Conservation (phyloP, 2,113 vertebrate genomes). For the Pundamilia nyererei region DNA sequence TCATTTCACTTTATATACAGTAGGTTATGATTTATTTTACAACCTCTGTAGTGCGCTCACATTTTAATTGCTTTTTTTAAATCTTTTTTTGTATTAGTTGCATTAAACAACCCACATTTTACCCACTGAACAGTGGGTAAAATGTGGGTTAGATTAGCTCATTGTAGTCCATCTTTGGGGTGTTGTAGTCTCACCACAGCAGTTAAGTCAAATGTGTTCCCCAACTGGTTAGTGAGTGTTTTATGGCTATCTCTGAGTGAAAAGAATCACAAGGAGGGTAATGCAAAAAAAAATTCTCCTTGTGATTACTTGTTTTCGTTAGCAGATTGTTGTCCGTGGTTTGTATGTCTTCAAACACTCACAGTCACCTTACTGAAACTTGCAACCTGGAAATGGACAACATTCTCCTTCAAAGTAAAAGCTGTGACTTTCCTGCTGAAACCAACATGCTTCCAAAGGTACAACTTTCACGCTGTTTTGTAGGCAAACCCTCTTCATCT, state of each 20-base stretch:
- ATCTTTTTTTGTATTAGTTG: background rate
- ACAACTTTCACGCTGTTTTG: background rate
- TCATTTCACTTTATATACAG: background rate
- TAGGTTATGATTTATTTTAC: background rate
- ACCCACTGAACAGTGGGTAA: accelerated
- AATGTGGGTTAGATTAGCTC: background rate
- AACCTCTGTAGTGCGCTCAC: background rate
- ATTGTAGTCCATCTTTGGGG: background rate
- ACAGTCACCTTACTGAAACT: background rate
- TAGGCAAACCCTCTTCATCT: background rate
- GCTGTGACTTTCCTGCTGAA: background rate
- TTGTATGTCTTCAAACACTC: background rate
- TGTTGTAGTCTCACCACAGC: background rate
- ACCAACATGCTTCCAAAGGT: background rate
- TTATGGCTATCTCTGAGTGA: background rate
- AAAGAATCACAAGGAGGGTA: background rate
- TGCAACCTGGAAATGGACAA: background rate
- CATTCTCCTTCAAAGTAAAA: background rate
- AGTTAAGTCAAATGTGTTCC: background rate
- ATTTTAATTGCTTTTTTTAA: background rate
- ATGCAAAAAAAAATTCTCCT: background rate
- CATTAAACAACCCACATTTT: background rate
- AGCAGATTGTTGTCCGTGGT: too few relatives aligned
- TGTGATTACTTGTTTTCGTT: background rate
- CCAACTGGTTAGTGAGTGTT: background rate